A percentile compares a stretch with the other conserved stretches of the same genome.
Conservation (phyloP, 2,888 invertebrate species). For the Anticlea derivata region DNA sequence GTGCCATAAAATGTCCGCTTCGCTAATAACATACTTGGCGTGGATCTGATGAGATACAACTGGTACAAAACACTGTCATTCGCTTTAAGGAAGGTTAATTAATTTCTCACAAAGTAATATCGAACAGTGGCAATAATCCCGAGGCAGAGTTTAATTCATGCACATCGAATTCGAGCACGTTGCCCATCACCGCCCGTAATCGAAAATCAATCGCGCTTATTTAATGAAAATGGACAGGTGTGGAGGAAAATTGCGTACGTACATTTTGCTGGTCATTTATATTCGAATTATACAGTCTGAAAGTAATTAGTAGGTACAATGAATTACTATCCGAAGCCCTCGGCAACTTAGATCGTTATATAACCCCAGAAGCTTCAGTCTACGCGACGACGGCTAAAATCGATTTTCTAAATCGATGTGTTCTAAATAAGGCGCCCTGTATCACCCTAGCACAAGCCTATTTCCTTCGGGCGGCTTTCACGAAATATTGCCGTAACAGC, state of each 20-base stretch:
- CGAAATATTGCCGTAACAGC: conserved; percentile 58
- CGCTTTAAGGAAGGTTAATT: not conserved
- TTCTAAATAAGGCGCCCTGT: conserved; percentile 32
- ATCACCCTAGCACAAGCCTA: conserved; percentile 42
- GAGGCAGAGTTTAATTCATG: conserved; percentile 21
- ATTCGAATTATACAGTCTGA: conserved; percentile 19
- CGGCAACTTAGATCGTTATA: conserved; percentile 13
- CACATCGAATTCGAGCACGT: conserved; percentile 33
- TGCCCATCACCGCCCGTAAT: conserved; percentile 40
- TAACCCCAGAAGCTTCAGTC: conserved; percentile 18
- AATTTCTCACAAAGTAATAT: not conserved
- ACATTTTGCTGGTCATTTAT: conserved; percentile 27
- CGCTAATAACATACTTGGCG: conserved; percentile 7
- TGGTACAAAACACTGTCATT: not conserved
- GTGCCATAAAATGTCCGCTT: conserved; percentile 22
- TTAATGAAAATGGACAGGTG: conserved; percentile 45
- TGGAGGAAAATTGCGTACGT: conserved; percentile 38
- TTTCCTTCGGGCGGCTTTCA: conserved; percentile 51
- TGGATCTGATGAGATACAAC: not conserved
- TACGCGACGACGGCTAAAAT: conserved; percentile 28
- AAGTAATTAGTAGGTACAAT: conserved; percentile 21
- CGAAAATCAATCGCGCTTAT: conserved; percentile 52
- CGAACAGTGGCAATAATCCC: not conserved
- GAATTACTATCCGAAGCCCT: conserved; percentile 1
- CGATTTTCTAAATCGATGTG: conserved; percentile 44